Base-by-base conservation (phyloP, 2,113 vertebrate species). In the Mirounga angustirostris region DNA sequence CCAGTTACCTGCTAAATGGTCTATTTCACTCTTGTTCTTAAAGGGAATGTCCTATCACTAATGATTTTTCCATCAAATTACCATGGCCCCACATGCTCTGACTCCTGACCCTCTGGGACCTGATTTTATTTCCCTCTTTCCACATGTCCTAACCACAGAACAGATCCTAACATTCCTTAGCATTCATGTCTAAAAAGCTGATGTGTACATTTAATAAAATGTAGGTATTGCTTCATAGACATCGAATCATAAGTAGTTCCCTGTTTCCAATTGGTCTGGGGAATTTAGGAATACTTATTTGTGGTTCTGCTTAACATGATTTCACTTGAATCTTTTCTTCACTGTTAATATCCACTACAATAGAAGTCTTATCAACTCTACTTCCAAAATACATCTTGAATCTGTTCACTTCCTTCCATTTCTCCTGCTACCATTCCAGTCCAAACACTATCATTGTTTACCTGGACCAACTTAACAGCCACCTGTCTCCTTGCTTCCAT, bases 131-230 rank as follows among this genome's bases (percentile, higher is more conserved):
- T 50, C 24, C 36, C n/a, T 88, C 26, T 89, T 92, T 10, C 33
- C 28, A 80, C 22, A 52, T 50, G 21, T 21, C 15, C 78, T 59
- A 84, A 46, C 10, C 54, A 92, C 4, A 79, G 50, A 73, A 63
- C n/a, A 83, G 14, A 96, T 73, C 24, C 26, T 83, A 84, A 89
- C 28, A 83, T 94, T 89, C 54, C 40, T 24, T n/a, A 94, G 36
- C 50, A 83, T 78, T 65, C 84, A 92, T n/a, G 46, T 73, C 54
- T 86, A 92, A 65, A 94, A 97, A 36, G 50, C 30, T 80, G 58
- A 58, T 59, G 43, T 79, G 7, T 76, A 88, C 24, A 19, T 71
- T 91, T 88, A 83, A 92, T 52, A 73, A 89, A 94, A 92, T 18
- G 7, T 33, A 87, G 24, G 58, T 69, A 76, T 65, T 78, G 26